A percentile compares a stretch with the other conserved stretches of the same genome.
Conservation (phyloP, 2,113 vertebrate species). For the Formicarius rufipectus region DNA sequence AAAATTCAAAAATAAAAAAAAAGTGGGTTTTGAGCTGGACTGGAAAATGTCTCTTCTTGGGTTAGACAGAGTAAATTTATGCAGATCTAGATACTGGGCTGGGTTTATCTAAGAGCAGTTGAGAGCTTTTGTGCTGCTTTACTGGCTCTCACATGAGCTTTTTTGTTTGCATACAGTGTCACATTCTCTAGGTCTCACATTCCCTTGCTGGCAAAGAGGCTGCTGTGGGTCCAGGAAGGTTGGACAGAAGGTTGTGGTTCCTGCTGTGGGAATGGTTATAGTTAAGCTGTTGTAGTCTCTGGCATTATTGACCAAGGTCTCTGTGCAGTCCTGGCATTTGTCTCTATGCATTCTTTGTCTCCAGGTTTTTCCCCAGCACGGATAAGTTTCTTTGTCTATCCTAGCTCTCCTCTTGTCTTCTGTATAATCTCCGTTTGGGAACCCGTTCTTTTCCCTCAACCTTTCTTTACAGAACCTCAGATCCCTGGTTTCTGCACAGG, state of each 20-base stretch:
- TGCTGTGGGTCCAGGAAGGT: background rate
- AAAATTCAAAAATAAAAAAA: background rate
- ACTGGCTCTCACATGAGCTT: background rate
- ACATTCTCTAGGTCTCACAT: accelerated
- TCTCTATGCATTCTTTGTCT: background rate
- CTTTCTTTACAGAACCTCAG: background rate
- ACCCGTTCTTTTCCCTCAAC: background rate
- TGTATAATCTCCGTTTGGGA: background rate
- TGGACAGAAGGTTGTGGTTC: background rate
- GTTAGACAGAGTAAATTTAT: background rate
- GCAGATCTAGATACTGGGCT: background rate
- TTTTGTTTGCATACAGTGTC: background rate
- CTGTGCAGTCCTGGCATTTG: background rate
- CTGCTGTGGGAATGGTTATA: background rate
- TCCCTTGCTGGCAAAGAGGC: background rate
- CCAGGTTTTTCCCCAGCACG: background rate
- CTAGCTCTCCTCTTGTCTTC: background rate
- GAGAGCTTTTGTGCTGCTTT: background rate
- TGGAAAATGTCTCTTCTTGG: background rate
- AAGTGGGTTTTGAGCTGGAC: background rate
- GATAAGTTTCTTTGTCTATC: background rate
- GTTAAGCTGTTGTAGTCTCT: background rate
- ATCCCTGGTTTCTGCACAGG: background rate
- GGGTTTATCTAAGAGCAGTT: background rate
- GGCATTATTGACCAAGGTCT: background rate